A percentile compares a stretch with the other conserved stretches of the same genome.
These are phyloP conservation scores for Bagarius yarrelli DNA, from an alignment of 2,113 vertebrate species.

Conservation along the genomic window DNA sequence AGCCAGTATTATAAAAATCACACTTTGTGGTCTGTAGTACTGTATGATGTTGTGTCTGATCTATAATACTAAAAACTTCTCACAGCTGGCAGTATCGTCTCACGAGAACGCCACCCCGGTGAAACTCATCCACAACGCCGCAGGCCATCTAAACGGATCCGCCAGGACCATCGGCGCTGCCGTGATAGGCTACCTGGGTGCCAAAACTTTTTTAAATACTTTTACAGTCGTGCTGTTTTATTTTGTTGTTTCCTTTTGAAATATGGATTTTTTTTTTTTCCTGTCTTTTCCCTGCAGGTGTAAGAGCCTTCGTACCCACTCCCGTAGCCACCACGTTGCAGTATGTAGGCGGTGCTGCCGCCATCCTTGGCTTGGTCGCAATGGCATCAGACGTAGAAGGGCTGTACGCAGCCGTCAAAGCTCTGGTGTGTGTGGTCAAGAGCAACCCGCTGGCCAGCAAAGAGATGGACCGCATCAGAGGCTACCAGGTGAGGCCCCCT, in stretches of 20 bases:
- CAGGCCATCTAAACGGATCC: slow-evolving; percentile 91
- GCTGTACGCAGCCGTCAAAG: slow-evolving; percentile 95
- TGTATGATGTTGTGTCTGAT: background rate
- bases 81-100: slow-evolving; percentile 89
- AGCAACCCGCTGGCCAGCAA: slow-evolving; percentile 97
- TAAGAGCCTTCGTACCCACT: slow-evolving; percentile 91
- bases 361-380: slow-evolving; percentile 94
- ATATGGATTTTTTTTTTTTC: background rate
- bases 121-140: slow-evolving; percentile 90
- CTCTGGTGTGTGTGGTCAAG: slow-evolving; percentile 95
- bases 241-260: background rate
- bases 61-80: background rate
- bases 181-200: slow-evolving; percentile 96
- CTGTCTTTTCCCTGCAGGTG: slow-evolving; percentile 69
- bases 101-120: slow-evolving; percentile 97
- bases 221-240: background rate
- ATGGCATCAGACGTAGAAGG: slow-evolving; percentile 99
- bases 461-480: slow-evolving; percentile 98
- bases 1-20: too few relatives aligned
- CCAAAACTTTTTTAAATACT: slow-evolving; percentile 39
- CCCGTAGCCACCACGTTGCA: slow-evolving; percentile 95
- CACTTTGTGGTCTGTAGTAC: background rate
- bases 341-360: slow-evolving; percentile 93
- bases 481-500: slow-evolving; percentile 85
- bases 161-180: slow-evolving; percentile 89